Conservation (phyloP, 2,113 vertebrate genomes). For the Melierax canorus region DNA sequence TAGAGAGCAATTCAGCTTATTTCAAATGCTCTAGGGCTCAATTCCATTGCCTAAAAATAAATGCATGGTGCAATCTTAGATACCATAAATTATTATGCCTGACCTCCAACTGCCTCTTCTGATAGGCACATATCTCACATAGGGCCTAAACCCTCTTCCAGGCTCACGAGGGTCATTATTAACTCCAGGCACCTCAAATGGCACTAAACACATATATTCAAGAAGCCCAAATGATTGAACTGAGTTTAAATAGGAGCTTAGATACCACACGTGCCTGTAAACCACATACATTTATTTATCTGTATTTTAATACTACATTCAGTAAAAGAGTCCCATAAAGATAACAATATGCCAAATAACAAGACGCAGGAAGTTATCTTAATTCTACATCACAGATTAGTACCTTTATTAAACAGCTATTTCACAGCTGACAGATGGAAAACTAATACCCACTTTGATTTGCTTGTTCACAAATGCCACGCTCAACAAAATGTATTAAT, state of each 20-base stretch:
- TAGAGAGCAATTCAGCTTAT: not conserved
- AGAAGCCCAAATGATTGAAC: not conserved
- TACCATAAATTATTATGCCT: not conserved
- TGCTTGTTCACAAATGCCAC: not conserved
- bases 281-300: not conserved
- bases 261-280: not conserved
- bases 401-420: not conserved
- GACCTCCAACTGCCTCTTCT: not conserved
- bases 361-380: not conserved
- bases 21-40: not conserved
- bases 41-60: not conserved
- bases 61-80: not conserved
- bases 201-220: not conserved
- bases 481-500: not conserved
- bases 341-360: not conserved
- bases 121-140: not conserved
- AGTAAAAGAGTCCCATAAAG: not conserved
- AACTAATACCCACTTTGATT: not conserved
- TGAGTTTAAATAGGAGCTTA: not conserved
- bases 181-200: not conserved
- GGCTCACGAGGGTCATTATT: not conserved
- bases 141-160: not conserved
- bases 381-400: not conserved
- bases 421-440: slow-evolving; percentile 21
- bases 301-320: not conserved